Base-by-base conservation (phyloP, 2,888 invertebrate species). In the Pandemis cinnamomeana region DNA sequence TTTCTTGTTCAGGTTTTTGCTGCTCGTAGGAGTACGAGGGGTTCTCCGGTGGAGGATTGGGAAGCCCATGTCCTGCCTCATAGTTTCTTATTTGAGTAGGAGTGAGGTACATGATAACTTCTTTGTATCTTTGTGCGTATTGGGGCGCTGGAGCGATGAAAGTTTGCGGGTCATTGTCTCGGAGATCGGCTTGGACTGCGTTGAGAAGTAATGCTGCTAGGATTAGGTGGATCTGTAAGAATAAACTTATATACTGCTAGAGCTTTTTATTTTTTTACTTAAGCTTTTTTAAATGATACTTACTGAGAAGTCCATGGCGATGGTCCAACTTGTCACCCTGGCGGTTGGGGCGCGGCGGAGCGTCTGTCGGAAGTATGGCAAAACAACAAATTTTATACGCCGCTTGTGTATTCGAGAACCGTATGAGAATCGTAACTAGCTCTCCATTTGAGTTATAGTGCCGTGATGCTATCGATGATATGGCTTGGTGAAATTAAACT, bases 81-180 rank as follows among this genome's bases (percentile, higher is more conserved):
- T 91, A 83, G 42, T 84, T 83, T 70, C 81, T 84, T 58, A 91
- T 91, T 81, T 93, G 91, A 15, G 83, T 86, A 4, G 90, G 89
- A 68, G 92, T 92, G 46, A 92, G 79, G 72, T 89, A 92, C 36
- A 93, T 78, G 42, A 92, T 83, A 48, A 90, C 83, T 80, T 92
- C 91, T 80, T 87, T 89, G 61, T 60, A 82, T 85, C 72, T 84
- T 84, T 73, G 81, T 81, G 72, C 82, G 78, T 60, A 71, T 67
- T 67, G 64, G 7, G 58, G 46, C 20, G 64, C n/a, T 44, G 51
- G 64, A 27, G 82, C 81, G 51, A 79, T 80, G 67, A 86, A 87
- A 7, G 79, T 83, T 77, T 89, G 87, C 51, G 86, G 86, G 15
- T 86, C 87, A 66, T 81, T 78, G 15, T 89, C 87, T 27, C 83